Evolutionary conservation across 2,888 invertebrate genomes (phyloP).

Genomic region (Plagiodera versicolora): DNA sequence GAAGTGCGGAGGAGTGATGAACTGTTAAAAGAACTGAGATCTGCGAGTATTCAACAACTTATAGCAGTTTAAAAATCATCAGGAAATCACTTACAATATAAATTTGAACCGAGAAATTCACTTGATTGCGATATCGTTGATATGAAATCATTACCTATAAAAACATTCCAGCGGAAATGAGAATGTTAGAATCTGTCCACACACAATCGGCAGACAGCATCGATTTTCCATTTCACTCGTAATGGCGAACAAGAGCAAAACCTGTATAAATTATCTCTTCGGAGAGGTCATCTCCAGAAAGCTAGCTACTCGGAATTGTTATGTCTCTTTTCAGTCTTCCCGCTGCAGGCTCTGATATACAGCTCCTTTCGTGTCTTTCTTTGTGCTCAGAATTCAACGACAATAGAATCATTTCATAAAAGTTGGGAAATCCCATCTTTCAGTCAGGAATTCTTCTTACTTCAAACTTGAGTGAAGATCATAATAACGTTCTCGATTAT

Average conservation of each 20-base stretch:
- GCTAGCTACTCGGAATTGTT: background rate
- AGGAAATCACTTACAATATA: too few species aligned
- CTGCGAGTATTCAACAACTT: too few species aligned
- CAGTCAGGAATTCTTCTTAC: conserved; percentile 19
- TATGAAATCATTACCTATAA: too few species aligned
- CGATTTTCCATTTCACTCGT: background rate
- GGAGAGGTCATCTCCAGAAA: background rate
- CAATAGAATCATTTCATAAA: background rate
- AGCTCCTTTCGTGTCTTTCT: background rate
- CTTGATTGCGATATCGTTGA: too few species aligned
- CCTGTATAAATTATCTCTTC: background rate
- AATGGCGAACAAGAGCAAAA: background rate
- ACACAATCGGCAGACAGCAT: background rate
- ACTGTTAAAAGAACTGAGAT: too few species aligned
- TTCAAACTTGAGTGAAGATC: conserved; percentile 15
- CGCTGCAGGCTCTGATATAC: background rate
- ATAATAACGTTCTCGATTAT: conserved; percentile 5
- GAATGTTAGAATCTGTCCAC: background rate
- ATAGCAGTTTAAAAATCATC: too few species aligned
- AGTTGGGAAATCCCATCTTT: conserved; percentile 27
- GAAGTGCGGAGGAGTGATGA: too few species aligned
- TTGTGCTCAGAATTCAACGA: conserved; percentile 1
- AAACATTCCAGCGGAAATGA: too few species aligned
- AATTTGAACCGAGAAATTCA: too few species aligned
- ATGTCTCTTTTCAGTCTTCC: background rate